Evolutionary conservation across 2,113 vertebrate genomes (phyloP), one percentile per base, ranked within the genome.

Genomic region (Vulpes vulpes): DNA sequence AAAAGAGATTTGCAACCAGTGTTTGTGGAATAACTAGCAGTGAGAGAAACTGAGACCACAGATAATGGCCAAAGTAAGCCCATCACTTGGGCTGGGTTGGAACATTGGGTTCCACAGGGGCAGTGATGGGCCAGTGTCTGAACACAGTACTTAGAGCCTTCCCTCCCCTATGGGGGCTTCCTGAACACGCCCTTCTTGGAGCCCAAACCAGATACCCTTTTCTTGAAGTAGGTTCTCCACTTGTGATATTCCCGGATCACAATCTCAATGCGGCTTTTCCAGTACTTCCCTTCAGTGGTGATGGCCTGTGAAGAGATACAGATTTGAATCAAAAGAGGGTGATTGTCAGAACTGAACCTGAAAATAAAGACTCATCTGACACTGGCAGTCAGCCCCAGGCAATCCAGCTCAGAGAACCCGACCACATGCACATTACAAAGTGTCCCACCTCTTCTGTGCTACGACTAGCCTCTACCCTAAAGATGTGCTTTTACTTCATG

Each of bases 201-300:
- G 25, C 53, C 23, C 88, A n/a, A 0, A 59, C 20, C 16, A 65
- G 95, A 62, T 99, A 99, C 99, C 99, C 99, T 99, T 98, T 99
- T 99, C 98, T 99, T 99, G 98, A 99, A 99, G 98, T 99, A 99
- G 1, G 99, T 99, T 97, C 99, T 99, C 99, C 99, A 99, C 98
- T 99, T 99, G 98, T 99, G 99, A 97, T 99, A 99, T 91, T 99
- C 99, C 98, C 99, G 98, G 95, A 99, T 99, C 90, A 99, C 99
- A 8, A 99, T 99, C 99, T 99, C 99, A 92, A 99, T 99, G 98
- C 99, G 99, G 97, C 99, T 99, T 95, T 99, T 99, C 99, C 99
- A 99, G 97, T 99, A 99, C 78, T 99, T 99, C 43, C 99, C 99
- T 96, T 99, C 99, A 1, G 99, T 99, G 95, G 99, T 99, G 96